Conservation (phyloP, 2,113 vertebrate species). For the Chloropsis hardwickii region DNA sequence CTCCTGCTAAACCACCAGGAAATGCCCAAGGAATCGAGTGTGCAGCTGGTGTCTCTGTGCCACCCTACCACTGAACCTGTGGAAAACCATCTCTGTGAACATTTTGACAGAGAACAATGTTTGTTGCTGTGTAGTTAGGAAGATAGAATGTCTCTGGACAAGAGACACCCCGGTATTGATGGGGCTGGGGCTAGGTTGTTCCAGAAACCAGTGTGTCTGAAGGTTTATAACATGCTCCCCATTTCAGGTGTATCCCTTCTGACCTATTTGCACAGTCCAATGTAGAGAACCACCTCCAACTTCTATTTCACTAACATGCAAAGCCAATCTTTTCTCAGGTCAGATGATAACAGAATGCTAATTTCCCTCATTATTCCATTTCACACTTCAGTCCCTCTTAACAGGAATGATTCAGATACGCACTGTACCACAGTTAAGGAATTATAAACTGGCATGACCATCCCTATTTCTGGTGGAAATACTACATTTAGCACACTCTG, state of each 20-base stretch:
- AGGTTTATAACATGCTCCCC: background rate
- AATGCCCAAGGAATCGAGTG: background rate
- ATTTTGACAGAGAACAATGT: background rate
- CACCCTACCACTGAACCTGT: background rate
- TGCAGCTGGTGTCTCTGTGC: background rate
- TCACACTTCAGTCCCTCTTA: background rate
- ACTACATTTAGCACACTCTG: background rate
- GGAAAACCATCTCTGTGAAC: background rate
- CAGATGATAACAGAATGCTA: background rate
- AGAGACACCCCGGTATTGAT: background rate
- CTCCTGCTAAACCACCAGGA: background rate
- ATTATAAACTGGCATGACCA: background rate
- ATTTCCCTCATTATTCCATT: background rate
- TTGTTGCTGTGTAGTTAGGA: background rate
- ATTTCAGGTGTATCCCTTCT: background rate
- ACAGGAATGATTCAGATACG: background rate
- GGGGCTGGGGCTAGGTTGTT: background rate
- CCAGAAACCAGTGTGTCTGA: background rate
- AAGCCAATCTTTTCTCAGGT: background rate
- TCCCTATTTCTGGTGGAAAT: background rate
- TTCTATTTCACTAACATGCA: background rate
- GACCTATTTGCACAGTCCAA: background rate
- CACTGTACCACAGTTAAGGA: background rate
- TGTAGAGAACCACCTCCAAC: background rate
- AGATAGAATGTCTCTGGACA: background rate